A percentile compares a stretch with the other conserved stretches of the same genome.
phyloP scores from a whole-genome alignment of 2,113 vertebrate species.

The Takifugu bimaculatus region DNA sequence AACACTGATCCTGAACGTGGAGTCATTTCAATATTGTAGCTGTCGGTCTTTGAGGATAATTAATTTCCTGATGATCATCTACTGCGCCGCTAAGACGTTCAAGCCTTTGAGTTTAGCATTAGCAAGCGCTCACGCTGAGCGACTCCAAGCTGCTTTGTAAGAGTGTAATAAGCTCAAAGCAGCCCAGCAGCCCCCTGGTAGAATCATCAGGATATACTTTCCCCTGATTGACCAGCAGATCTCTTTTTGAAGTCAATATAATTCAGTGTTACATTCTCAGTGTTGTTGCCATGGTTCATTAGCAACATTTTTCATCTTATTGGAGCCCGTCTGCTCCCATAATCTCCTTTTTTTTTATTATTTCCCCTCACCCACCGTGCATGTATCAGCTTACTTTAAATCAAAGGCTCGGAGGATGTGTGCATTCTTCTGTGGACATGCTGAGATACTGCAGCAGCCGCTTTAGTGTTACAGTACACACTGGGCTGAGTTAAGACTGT shows the following conservation, averaged over 20 bases:
- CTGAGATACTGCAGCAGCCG: slow-evolving; percentile 27
- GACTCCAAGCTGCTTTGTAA: slow-evolving; percentile 50
- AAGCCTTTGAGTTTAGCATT: slow-evolving; percentile 54
- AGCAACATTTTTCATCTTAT: slow-evolving; percentile 23
- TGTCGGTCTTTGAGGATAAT: slow-evolving; percentile 35
- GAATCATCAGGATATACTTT: slow-evolving; percentile 42
- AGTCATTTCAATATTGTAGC: slow-evolving; percentile 46
- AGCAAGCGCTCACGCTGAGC: slow-evolving; percentile 53
- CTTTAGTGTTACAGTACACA: slow-evolving; percentile 29
- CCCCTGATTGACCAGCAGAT: slow-evolving; percentile 32
- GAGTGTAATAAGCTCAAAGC: slow-evolving; percentile 45
- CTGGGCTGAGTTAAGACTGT: slow-evolving; percentile 48
- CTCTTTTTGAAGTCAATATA: slow-evolving; percentile 36
- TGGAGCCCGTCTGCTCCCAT: slow-evolving; percentile 22
- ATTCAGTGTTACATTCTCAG: slow-evolving; percentile 23
- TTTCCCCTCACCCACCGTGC: slow-evolving; percentile 12
- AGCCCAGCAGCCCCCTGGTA: slow-evolving; percentile 38
- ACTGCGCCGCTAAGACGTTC: slow-evolving; percentile 39
- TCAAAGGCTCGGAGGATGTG: slow-evolving; percentile 37
- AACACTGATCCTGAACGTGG: slow-evolving; percentile 11
- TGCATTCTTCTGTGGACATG: slow-evolving; percentile 31
- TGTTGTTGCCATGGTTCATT: slow-evolving; percentile 41
- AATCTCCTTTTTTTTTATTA: neutral
- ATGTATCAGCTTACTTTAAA: slow-evolving; percentile 28
- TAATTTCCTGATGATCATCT: slow-evolving; percentile 52